Base-by-base conservation (phyloP, 2,888 invertebrate genomes). In the Mythimna pallens region DNA sequence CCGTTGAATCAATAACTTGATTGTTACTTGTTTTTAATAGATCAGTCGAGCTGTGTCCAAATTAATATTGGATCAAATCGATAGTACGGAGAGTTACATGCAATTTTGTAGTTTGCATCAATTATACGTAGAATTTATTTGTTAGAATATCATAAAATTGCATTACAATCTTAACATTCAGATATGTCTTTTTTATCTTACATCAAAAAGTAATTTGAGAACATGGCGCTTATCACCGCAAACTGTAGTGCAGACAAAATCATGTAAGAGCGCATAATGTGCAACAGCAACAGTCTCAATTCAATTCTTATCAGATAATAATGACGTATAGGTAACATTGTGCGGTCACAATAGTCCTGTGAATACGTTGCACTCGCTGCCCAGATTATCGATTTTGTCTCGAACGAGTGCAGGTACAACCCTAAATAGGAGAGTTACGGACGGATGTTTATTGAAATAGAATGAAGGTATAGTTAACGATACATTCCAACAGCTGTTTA, bases 371-470 rank as follows among this genome's bases (percentile, higher is more conserved):
- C 79, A 72, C 81, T 77, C 81, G 36, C 54, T 70, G 47, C 61
- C 20, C 54, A 66, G 65, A 67, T 71, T 79, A 79, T 79, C 66
- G 79, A 79, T 79, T 79, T 81, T 66, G 81, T 81, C 81, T 77
- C 79, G 78, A 72, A 81, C 81, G 30, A 71, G 47, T 71, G 63
- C 81, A 81, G 61, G 65, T 76, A 71, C 62, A 81, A 55, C 58
- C 22, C 57, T 76, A 66, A 47, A 70, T 50, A 65, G 25, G 5
- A 55, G 47, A 74, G 14, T 25, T 40, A 64, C 52, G 55, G 43
- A 61, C 20, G 17, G 14, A 14, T 55, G n/a, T 43, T 65, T n/a
- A 62, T 73, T 6, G n/a, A 73, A 59, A 69, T 52, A 30, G 1
- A 50, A 58, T 55, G 1, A 52, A 36, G 2, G 17, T 50, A 20